Evolutionary conservation across 2,113 vertebrate genomes (phyloP).

Genomic region (Rhinogobius similis): DNA sequence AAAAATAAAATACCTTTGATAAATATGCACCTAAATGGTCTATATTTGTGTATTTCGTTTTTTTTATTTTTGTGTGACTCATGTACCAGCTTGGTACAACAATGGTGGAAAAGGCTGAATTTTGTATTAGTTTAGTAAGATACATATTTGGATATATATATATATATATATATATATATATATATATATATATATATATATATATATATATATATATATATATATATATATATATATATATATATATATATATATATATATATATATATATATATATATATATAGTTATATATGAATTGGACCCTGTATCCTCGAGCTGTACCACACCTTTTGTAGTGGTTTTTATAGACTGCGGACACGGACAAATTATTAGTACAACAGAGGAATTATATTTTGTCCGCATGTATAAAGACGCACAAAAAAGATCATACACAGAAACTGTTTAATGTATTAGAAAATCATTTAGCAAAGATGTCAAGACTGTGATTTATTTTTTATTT

Average conservation of each 20-base stretch:
- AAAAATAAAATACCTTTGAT: not conserved
- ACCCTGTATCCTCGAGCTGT: not conserved
- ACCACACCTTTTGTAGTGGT: not conserved
- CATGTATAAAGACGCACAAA: not conserved
- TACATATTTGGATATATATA: too few relatives aligned
- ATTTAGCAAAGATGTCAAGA: conserved; percentile 4
- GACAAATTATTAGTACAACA: too few relatives aligned
- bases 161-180: too few relatives aligned
- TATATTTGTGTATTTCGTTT: not conserved
- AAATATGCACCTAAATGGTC: not conserved
- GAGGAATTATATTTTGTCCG: not conserved
- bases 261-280: too few relatives aligned
- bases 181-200: too few relatives aligned
- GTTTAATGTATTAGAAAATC: not conserved
- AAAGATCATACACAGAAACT: not conserved
- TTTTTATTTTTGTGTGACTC: not conserved
- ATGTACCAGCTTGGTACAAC: not conserved
- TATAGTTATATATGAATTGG: too few relatives aligned
- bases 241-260: too few relatives aligned
- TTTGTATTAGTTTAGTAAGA: too few relatives aligned
- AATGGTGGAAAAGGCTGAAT: not conserved
- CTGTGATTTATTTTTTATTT: not conserved
- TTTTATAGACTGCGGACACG: not conserved
- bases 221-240: too few relatives aligned
- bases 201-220: too few relatives aligned